These are phyloP conservation scores for Cheilosia variabilis DNA, from an alignment of 2,888 invertebrate species.

Conservation along the genomic window DNA sequence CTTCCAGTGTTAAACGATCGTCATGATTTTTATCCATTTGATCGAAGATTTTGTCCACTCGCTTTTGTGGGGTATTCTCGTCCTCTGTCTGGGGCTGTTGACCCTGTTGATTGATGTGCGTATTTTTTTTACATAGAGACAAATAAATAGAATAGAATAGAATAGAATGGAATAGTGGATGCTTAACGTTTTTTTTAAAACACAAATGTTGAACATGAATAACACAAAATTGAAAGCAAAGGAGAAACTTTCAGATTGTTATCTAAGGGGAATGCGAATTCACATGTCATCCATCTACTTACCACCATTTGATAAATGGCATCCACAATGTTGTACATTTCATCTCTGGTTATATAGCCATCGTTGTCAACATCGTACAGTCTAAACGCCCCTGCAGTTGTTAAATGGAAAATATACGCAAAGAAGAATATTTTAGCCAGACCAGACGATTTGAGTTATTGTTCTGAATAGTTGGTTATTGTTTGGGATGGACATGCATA, in stretches of 20 bases:
- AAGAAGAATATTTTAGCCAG: constrained; percentile 17
- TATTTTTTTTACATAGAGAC: constrained; percentile 5
- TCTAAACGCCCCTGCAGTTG: constrained; percentile 94
- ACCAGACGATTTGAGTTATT: constrained; percentile 61
- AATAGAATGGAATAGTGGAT: neutral
- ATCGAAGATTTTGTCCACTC: constrained; percentile 99
- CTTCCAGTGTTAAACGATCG: constrained; percentile 96
- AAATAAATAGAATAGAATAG: constrained; percentile 6
- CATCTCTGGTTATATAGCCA: constrained; percentile 96
- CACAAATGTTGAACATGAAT: neutral
- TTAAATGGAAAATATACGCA: constrained; percentile 28
- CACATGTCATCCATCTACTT: constrained; percentile 84
- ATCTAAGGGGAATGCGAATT: constrained; percentile 3
- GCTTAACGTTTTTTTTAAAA: neutral
- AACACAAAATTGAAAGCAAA: neutral
- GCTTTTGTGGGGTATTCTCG: constrained; percentile 96
- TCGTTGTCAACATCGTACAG: constrained; percentile 98
- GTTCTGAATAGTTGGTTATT: constrained; percentile 20
- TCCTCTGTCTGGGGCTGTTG: constrained; percentile 95
- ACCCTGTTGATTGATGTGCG: constrained; percentile 85
- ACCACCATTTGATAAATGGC: constrained; percentile 99
- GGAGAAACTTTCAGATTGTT: neutral
- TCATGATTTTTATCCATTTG: constrained; percentile 99
- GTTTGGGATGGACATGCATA: constrained; percentile 5
- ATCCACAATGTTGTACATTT: constrained; percentile 98